Percentiles rank a stretch among this genome's conserved stretches.
Evolutionary conservation across 1,140 invertebrate species (phyloP).

Genomic region (fruit fly (Drosophila melanogaster)): Release_6_plus_ISO1_MT NT_033779.5:1420001-1420500

Average conservation of each 20-base stretch:
- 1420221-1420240: constrained; percentile 41
- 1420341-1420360: constrained; percentile 24
- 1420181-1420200: constrained; percentile 29
- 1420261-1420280: constrained; percentile 18
- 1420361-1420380: constrained; percentile 12
- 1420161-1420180: constrained; percentile 74
- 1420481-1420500: constrained; percentile 3
- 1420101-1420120: constrained; percentile 55
- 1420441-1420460: constrained; percentile 29
- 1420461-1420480: background rate
- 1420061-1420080: constrained; percentile 45
- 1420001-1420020: constrained; percentile 50
- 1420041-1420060: constrained; percentile 9
- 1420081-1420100: constrained; percentile 44
- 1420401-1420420: constrained; percentile 15
- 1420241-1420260: background rate
- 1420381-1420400: background rate
- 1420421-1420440: constrained; percentile 48
- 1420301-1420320: constrained; percentile 24
- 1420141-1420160: constrained; percentile 62
- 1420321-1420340: constrained; percentile 27
- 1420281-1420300: constrained; percentile 5
- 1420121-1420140: constrained; percentile 33
- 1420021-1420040: constrained; percentile 69
- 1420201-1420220: constrained; percentile 54